These are phyloP conservation scores for Artibeus jamaicensis DNA, from an alignment of 2,797 vertebrate species.

Conservation along the genomic window DNA sequence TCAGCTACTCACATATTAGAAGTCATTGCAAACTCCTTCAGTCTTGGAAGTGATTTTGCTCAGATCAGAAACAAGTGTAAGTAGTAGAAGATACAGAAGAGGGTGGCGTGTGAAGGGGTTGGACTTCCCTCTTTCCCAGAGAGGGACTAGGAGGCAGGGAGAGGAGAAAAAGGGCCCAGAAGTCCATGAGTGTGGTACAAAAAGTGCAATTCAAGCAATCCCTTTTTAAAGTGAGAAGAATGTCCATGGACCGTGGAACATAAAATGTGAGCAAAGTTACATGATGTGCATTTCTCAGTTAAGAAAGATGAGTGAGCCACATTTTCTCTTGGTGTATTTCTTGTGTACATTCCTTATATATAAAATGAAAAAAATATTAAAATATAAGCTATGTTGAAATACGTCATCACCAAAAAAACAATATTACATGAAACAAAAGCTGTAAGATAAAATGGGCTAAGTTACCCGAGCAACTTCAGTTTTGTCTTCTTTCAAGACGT, in stretches of 20 bases:
- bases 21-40: background rate
- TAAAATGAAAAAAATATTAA: background rate
- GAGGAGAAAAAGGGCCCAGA: background rate
- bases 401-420: background rate
- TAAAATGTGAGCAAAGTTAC: background rate
- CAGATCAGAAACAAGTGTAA: background rate
- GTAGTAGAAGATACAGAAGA: background rate
- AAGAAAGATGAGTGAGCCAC: background rate
- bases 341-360: background rate
- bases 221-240: background rate
- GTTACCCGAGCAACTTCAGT: constrained; percentile 58
- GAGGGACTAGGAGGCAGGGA: background rate
- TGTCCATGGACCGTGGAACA: background rate
- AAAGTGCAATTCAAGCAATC: background rate
- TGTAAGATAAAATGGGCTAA: background rate
- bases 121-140: background rate
- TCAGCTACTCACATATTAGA: background rate
- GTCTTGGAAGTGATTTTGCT: background rate
- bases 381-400: background rate
- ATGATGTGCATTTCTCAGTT: background rate
- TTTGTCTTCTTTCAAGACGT: background rate
- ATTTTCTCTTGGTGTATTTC: background rate
- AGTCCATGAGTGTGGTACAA: background rate
- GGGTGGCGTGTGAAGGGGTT: background rate
- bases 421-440: background rate